Base-by-base conservation (phyloP, 92 coral and sea anemone genomes). In the Zoanthus sociatus region DNA sequence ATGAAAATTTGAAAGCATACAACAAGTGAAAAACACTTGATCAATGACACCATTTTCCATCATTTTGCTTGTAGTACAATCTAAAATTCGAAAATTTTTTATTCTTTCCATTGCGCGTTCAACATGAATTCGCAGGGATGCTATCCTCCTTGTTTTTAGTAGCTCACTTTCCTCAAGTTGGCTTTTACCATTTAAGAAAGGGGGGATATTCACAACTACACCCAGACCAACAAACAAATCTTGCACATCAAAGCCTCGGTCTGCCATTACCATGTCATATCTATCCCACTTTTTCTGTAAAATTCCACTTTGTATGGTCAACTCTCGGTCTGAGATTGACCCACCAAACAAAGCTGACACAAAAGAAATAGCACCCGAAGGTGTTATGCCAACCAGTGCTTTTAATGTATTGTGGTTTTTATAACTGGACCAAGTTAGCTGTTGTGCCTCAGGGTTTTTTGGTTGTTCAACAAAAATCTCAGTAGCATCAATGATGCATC, bases 401-500 rank as follows among this genome's bases (percentile, higher is more conserved):
- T 89, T 84, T 31, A 89, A 76, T 47, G 90, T 73, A 75, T 83
- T 73, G 50, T 46, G 74, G 58, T 88, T 83, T 54, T 82, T 82
- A 74, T 88, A 88, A 3, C 83, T 58, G 17, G 88, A 83, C 51
- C 83, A 83, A 4, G 88, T 83, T n/a, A 75, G 50, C 83, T 88
- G 88, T 66, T 82, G 88, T 66, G 91, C 91, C 47, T 82, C 88
- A 1, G 89, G 89, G 18, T 89, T 84, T 69, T 75, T 74, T 4
- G 91, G 88, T 54, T 88, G 86, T 56, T 88, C 91, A 88, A 81
- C 63, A 69, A 55, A 88, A 79, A 88, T 88, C 56, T 83, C 91
- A 15, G 91, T 88, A 2, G 91, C 91, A 83, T 88, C 91, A 26
- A 88, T 88, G 21, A 88, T 88, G 56, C 91, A 88, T 63, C 91